Conservation (phyloP, 37 sponge, comb jelly and placozoan species). For the Axinella damicornis region DNA sequence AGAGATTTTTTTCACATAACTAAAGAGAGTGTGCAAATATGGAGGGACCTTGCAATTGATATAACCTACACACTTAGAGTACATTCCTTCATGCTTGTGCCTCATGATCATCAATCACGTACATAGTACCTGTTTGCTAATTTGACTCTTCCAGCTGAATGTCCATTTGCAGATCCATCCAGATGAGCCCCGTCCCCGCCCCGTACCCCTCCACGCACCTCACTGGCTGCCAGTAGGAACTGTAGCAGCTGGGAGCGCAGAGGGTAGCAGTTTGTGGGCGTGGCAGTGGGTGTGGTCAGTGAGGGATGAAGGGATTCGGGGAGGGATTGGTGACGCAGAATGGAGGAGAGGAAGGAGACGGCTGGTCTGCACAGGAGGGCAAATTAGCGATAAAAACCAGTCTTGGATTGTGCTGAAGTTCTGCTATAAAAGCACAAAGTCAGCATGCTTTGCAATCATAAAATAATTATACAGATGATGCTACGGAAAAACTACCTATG, state of each 20-base stretch:
- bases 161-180: neutral
- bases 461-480: no score
- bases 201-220: neutral
- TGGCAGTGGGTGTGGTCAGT: conserved; percentile 1
- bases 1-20: no score
- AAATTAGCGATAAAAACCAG: no score
- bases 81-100: no score
- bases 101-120: no score
- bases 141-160: neutral
- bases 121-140: neutral
- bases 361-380: conserved; percentile 1
- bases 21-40: no score
- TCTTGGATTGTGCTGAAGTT: no score
- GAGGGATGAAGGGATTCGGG: conserved; percentile 1
- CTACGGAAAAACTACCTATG: no score
- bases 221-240: conserved; percentile 21
- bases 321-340: conserved; percentile 14
- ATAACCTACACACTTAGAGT: no score
- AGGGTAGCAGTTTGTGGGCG: conserved; percentile 22
- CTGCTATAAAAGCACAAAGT: no score
- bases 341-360: conserved; percentile 14
- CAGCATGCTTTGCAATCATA: no score
- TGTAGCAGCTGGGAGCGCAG: conserved; percentile 42
- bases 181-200: neutral
- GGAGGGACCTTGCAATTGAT: no score